phyloP scores from a whole-genome alignment of 2,113 vertebrate genomes.

The Galeopterus variegatus region DNA sequence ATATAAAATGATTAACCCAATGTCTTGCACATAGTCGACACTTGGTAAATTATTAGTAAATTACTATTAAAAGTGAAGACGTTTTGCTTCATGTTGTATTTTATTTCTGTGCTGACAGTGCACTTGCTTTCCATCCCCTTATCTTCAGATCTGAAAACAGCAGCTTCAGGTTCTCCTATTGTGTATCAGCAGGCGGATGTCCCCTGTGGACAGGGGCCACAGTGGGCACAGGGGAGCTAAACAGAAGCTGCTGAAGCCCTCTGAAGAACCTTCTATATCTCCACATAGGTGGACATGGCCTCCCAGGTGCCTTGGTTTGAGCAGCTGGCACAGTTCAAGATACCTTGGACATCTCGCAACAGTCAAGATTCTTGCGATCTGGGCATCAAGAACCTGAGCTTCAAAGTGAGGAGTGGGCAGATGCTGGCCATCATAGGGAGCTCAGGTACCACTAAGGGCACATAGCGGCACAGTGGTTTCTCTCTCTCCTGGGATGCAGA shows the following conservation, averaged over 20 bases:
- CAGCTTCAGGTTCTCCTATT: neutral
- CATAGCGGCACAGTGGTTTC: accelerated
- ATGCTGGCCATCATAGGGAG: conserved; percentile 98
- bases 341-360: conserved; percentile 92
- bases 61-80: neutral
- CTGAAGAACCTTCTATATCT: neutral
- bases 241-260: neutral
- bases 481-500: neutral
- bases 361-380: conserved; percentile 84
- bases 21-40: neutral
- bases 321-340: conserved; percentile 93
- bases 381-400: conserved; percentile 93
- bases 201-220: neutral
- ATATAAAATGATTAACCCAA: neutral
- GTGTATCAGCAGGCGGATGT: neutral
- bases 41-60: neutral
- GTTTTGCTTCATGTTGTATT: neutral
- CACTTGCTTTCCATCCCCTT: neutral
- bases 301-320: conserved; percentile 97
- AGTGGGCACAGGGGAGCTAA: no score
- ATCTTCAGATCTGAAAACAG: neutral
- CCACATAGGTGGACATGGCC: conserved; percentile 91
- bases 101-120: neutral
- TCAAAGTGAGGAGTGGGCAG: conserved; percentile 95
- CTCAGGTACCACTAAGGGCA: conserved; percentile 90